Base-by-base conservation (phyloP, 2,113 vertebrate species). In the Microcebus lehilahytsara region DNA sequence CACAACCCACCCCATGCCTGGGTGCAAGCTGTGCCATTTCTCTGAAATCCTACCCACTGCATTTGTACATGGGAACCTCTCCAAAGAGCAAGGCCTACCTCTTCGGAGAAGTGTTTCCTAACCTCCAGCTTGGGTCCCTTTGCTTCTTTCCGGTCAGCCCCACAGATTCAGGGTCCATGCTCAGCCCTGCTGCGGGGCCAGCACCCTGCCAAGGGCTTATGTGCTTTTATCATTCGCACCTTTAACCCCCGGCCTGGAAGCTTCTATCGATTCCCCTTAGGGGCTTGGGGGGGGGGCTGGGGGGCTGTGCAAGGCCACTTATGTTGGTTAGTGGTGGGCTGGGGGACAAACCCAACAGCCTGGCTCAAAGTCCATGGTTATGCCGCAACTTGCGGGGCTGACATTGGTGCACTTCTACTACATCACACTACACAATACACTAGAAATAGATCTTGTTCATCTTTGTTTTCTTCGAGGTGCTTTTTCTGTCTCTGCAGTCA, bases 101-200 rank as follows among this genome's bases (percentile, higher is more conserved):
- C n/a, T 85, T n/a, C 37, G 13, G 30, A 42, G 42, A 69, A 88
- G 75, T 30, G 46, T 60, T 66, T 30, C 51, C 56, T 90, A 56
- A 62, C 32, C 46, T 74, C 77, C 37, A 40, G 16, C 64, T 46
- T 14, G 32, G 49, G 32, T 80, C 72, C 64, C 19, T 60, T 30
- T 3, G 17, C n/a, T 87, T 42, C 66, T 53, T 66, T 67, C 56
- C 0, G 1, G 62, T 78, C 64, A 93, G 27, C 27, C 56, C 19
- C 46, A 30, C 25, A 6, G 1, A 5, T 30, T 8, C 42, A 19
- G 14, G 66, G 4, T 30, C 19, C 40, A 2, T 0, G 3, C n/a
- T 46, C 69, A 69, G 49, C 16, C 27, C 7, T 37, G 20, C 37
- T 51, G 16, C 23, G 23, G 12, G 12, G 23, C 34, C 42, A 6